Evolutionary conservation across 2,888 invertebrate species (phyloP).

Genomic region (Eumacrocentrus americanus): DNA sequence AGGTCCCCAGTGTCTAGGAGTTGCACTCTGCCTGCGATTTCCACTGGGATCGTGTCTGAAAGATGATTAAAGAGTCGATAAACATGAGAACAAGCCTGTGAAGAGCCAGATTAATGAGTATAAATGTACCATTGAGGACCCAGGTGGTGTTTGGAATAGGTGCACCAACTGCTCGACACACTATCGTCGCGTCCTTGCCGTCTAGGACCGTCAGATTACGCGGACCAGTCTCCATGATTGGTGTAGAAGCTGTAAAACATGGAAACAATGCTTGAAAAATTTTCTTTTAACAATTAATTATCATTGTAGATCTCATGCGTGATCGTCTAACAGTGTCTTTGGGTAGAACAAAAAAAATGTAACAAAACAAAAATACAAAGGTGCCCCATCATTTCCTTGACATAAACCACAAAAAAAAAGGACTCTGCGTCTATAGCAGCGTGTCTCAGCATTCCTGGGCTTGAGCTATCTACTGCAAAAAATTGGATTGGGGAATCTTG

Average conservation of each 20-base stretch:
- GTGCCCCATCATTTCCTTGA: slow-evolving; percentile 9
- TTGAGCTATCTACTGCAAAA: not conserved
- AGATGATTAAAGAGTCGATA: slow-evolving; percentile 14
- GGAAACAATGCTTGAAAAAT: not conserved
- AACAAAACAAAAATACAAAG: slow-evolving; percentile 16
- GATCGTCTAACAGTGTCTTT: slow-evolving; percentile 24
- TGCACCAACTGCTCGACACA: slow-evolving; percentile 88
- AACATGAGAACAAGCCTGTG: too few species aligned
- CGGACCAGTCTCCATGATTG: slow-evolving; percentile 84
- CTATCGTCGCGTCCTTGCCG: slow-evolving; percentile 88
- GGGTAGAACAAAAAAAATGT: slow-evolving; percentile 18
- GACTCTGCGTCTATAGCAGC: not conserved
- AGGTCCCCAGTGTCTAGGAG: slow-evolving; percentile 86
- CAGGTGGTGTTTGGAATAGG: slow-evolving; percentile 91
- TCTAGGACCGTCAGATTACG: slow-evolving; percentile 88
- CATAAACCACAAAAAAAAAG: slow-evolving; percentile 6
- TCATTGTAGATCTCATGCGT: slow-evolving; percentile 29
- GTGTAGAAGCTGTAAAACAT: slow-evolving; percentile 77
- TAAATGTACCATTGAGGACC: slow-evolving; percentile 82
- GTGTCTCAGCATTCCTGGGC: not conserved
- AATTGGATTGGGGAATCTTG: not conserved
- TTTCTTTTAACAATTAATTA: too few species aligned
- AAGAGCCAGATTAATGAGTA: too few species aligned
- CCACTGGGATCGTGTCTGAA: slow-evolving; percentile 68
- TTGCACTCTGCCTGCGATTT: slow-evolving; percentile 79